Evolutionary conservation across 1,140 invertebrate species (phyloP), one percentile per base, ranked within the genome.

Genomic region (Drosophila parabipectinata): DNA sequence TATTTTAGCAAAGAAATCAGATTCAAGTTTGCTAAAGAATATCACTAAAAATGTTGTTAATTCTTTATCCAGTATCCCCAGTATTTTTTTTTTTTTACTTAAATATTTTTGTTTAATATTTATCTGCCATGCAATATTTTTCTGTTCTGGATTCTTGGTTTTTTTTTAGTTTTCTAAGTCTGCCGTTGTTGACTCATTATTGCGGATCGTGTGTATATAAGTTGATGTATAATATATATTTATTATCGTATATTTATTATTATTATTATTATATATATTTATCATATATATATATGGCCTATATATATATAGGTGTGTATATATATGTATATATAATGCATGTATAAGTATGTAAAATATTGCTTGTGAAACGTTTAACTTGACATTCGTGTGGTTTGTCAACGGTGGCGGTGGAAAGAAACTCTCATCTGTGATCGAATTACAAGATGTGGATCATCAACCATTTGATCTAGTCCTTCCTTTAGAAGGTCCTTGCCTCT

Each of bases 301-400:
- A 75, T 62, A 39, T 59, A 71, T 63, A 54, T 74, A 60, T 62
- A 57, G 32, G 48, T 58, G 51, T 60, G 44, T 60, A 30, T 68
- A 37, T 68, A 68, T 75, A 55, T 51, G 41, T 63, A 14, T 61
- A 69, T 77, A 77, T 77, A 77, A 77, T 79, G 62, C 66, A 71
- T 71, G 67, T 72, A 72, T 73, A 79, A 67, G 60, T 77, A 74
- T 84, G 83, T 87, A 87, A 87, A 87, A 87, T 87, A 87, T 87
- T 87, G 83, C 83, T 87, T 87, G 78, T 88, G 82, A 87, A 87
- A 87, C 74, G 66, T 88, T 87, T 79, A 88, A 88, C 82, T 87
- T 82, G 78, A 87, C 82, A 87, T 81, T 87, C 60, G 73, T 74
- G 77, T 74, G 37, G 54, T 53, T 72, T 79, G 66, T 56, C 62